Evolutionary conservation across 1,140 invertebrate genomes (phyloP).

Genomic region (Drosophila kepulauana): DNA sequence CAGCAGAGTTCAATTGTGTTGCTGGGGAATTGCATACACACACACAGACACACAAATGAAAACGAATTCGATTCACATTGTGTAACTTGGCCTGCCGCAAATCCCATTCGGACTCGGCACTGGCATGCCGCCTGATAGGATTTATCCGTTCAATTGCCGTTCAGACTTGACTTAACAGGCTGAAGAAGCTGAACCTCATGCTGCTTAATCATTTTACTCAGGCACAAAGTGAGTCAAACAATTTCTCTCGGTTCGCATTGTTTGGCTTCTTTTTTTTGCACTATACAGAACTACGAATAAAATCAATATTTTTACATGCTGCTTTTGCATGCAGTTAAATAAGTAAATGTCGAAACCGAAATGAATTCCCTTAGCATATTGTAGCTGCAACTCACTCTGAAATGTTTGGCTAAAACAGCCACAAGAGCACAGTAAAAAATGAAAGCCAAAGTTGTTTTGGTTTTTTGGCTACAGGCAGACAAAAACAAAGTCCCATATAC

Average conservation of each 20-base stretch:
- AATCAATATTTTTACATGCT: conserved; percentile 76
- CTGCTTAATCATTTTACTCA: conserved; percentile 30
- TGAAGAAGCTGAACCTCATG: conserved; percentile 8
- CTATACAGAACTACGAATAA: conserved; percentile 27
- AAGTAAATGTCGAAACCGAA: conserved; percentile 61
- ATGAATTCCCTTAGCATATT: conserved; percentile 27
- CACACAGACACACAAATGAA: conserved; percentile 54
- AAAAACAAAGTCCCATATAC: conserved; percentile 4
- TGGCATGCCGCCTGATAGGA: conserved; percentile 30
- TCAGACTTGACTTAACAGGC: conserved; percentile 1
- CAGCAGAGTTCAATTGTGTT: conserved; percentile 67
- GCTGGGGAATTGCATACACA: conserved; percentile 1
- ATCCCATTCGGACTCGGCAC: conserved; percentile 47
- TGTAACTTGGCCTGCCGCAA: conserved; percentile 52
- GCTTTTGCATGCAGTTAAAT: conserved; percentile 63
- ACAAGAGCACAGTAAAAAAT: conserved; percentile 35
- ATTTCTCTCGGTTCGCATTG: conserved; percentile 22
- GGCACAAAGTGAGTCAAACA: conserved; percentile 11
- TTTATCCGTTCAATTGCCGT: conserved; percentile 33
- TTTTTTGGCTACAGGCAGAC: conserved; percentile 26
- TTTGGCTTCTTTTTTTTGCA: conserved; percentile 8
- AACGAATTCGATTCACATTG: conserved; percentile 75
- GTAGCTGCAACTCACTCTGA: conserved; percentile 32
- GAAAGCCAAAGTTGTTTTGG: conserved; percentile 22
- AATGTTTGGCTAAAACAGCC: conserved; percentile 50